Conservation (phyloP, 2,113 vertebrate species). For the Chiloscyllium plagiosum region DNA sequence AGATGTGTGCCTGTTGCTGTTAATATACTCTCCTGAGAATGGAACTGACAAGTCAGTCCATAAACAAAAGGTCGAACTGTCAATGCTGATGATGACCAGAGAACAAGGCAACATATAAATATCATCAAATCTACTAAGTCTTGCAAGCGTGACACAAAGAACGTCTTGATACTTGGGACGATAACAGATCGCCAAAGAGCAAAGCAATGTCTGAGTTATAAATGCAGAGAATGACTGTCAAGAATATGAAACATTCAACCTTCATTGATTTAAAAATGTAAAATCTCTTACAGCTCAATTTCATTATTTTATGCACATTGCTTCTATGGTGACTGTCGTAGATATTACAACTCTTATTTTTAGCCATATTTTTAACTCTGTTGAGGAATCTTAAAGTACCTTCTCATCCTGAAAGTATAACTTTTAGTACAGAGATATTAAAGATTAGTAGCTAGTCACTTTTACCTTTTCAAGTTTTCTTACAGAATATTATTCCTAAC, state of each 20-base stretch:
- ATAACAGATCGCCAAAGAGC: not conserved
- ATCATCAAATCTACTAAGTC: not conserved
- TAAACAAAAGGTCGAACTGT: slow-evolving; percentile 27
- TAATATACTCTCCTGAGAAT: not conserved
- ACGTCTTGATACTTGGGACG: not conserved
- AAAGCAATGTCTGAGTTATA: not conserved
- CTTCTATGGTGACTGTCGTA: not conserved
- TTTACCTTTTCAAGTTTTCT: not conserved
- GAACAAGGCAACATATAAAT: slow-evolving; percentile 10
- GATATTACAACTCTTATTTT: not conserved
- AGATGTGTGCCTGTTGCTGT: slow-evolving; percentile 24
- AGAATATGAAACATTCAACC: not conserved
- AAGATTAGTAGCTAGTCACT: not conserved
- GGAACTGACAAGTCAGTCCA: not conserved
- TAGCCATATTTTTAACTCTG: not conserved
- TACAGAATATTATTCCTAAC: not conserved
- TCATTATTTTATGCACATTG: not conserved
- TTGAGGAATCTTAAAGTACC: not conserved
- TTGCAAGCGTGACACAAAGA: not conserved
- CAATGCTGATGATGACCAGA: slow-evolving; percentile 8
- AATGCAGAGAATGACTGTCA: not conserved
- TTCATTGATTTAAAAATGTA: not conserved
- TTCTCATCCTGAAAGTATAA: not conserved
- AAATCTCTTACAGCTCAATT: not conserved
- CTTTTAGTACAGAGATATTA: not conserved